Conservation (phyloP, 2,113 vertebrate species). For the Lipophrys pholis region DNA sequence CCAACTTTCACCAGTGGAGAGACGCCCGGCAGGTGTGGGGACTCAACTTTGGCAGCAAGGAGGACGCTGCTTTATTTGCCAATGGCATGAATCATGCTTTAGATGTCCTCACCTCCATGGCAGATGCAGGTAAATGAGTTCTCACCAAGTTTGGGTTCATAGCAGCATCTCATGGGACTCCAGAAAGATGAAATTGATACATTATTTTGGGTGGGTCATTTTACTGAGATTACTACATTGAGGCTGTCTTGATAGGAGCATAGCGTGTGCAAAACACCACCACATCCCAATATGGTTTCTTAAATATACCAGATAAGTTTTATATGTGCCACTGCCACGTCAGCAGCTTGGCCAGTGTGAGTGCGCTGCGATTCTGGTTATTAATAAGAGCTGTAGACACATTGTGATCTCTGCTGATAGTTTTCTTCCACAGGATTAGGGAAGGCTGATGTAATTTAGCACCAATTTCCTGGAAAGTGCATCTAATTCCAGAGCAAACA, state of each 20-base stretch:
- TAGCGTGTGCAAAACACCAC: background rate
- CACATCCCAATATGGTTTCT: background rate
- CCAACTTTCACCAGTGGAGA: constrained; percentile 94
- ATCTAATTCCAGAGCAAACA: background rate
- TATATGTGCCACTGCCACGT: background rate
- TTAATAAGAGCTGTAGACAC: background rate
- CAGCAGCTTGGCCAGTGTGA: background rate
- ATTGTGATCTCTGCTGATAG: background rate
- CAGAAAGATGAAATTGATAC: background rate
- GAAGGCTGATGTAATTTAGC: background rate
- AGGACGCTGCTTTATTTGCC: constrained; percentile 88
- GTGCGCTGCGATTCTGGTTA: background rate
- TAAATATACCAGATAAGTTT: background rate
- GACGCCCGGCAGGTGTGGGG: constrained; percentile 94
- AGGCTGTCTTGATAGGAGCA: background rate
- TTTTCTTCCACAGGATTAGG: background rate
- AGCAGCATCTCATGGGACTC: background rate
- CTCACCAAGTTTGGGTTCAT: background rate
- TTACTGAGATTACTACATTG: background rate
- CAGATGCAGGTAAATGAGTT: constrained; percentile 76
- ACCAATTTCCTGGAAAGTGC: background rate
- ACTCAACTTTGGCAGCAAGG: constrained; percentile 92
- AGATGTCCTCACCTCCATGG: constrained; percentile 79
- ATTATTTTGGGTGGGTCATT: too few relatives aligned
- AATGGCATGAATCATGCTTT: constrained; percentile 83